phyloP scores from a whole-genome alignment of 2,113 vertebrate species.

The Gyps fulvus region DNA sequence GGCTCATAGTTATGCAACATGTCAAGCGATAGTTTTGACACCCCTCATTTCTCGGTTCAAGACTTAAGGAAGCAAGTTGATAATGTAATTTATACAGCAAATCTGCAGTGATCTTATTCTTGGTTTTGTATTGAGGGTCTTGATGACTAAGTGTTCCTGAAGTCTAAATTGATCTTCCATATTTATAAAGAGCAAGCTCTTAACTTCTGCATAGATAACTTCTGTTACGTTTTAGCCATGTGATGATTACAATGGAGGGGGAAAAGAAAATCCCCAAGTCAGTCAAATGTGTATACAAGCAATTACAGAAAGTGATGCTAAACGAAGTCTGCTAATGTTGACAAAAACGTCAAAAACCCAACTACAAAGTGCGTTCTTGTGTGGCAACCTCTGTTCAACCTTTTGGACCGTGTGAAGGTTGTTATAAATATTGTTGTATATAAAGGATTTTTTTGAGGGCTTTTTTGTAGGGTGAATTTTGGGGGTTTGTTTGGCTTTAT shows the following conservation, averaged over 20 bases:
- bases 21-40: neutral
- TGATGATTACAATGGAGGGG: neutral
- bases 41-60: neutral
- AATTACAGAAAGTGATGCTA: neutral
- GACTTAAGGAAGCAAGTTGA: neutral
- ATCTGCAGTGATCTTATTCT: neutral
- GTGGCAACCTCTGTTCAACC: neutral
- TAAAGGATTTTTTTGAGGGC: fast-evolving
- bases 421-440: neutral
- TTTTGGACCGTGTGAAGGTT: neutral
- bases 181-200: neutral
- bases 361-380: neutral
- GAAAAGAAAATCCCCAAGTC: neutral
- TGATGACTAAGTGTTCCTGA: neutral
- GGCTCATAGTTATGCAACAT: neutral
- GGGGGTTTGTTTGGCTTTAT: neutral
- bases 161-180: neutral
- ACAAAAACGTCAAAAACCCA: neutral
- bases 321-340: neutral
- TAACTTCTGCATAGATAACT: neutral
- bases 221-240: neutral
- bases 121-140: neutral
- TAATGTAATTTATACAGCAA: neutral
- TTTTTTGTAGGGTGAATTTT: neutral
- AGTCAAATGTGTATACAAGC: neutral